Evolutionary conservation across 2,797 vertebrate genomes (phyloP).

Genomic region (Acipenser transmontanus): DNA sequence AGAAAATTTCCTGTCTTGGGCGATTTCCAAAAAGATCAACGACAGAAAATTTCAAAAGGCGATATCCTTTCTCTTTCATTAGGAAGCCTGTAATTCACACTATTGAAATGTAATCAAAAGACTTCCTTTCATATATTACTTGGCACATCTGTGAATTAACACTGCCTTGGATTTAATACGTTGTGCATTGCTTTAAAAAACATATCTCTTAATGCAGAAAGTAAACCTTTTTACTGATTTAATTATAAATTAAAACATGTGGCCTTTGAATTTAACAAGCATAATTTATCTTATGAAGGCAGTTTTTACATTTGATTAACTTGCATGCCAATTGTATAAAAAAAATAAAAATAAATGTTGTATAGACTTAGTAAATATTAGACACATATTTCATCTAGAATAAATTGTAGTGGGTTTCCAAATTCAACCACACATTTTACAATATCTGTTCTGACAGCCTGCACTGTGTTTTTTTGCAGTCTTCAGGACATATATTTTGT

Average conservation of each 20-base stretch:
- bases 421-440: no score
- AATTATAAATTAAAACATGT: not conserved
- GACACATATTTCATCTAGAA: not conserved
- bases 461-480: no score
- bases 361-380: not conserved
- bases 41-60: slow-evolving; percentile 30
- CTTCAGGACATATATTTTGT: no score
- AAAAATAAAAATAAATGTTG: not conserved
- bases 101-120: slow-evolving; percentile 42
- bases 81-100: slow-evolving; percentile 42
- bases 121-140: slow-evolving; percentile 31
- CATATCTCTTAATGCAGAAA: not conserved
- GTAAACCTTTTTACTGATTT: not conserved
- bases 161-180: not conserved
- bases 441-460: no score
- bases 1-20: slow-evolving; percentile 48
- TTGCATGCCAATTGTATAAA: no score
- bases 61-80: slow-evolving; percentile 41
- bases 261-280: not conserved
- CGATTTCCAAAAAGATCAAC: slow-evolving; percentile 45
- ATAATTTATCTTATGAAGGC: not conserved
- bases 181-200: not conserved
- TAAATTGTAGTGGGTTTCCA: no score
- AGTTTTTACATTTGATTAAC: not conserved
- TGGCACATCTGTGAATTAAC: not conserved